A percentile compares a stretch with the other conserved stretches of the same genome.
These are phyloP conservation scores for Samia ricini DNA, from an alignment of 1,140 invertebrate species.

Conservation along the genomic window DNA sequence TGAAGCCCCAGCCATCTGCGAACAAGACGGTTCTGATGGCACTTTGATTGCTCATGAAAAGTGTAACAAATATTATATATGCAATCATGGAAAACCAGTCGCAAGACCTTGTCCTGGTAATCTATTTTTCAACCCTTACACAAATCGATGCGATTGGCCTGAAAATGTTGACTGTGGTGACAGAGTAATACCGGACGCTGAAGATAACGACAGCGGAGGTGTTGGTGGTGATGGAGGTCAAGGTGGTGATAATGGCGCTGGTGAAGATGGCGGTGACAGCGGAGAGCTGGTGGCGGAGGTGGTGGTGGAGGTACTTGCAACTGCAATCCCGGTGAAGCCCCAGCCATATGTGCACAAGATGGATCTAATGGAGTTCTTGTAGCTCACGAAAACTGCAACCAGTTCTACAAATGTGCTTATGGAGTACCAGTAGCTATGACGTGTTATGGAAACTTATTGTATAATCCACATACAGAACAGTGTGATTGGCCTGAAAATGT, in stretches of 20 bases:
- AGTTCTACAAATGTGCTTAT: slow-evolving; percentile 5
- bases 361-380: slow-evolving; percentile 5
- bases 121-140: slow-evolving; percentile 78
- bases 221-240: slow-evolving; percentile 5
- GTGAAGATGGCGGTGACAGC: neutral
- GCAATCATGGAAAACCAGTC: neutral
- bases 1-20: slow-evolving; percentile 27
- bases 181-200: slow-evolving; percentile 13
- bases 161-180: slow-evolving; percentile 62
- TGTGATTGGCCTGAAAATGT: slow-evolving; percentile 8
- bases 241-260: slow-evolving; percentile 2
- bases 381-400: slow-evolving; percentile 4
- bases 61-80: slow-evolving; percentile 36
- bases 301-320: slow-evolving; percentile 17
- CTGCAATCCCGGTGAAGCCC: slow-evolving; percentile 31
- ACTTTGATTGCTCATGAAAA: slow-evolving; percentile 37
- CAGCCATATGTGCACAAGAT: neutral
- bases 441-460: neutral
- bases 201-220: neutral
- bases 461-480: neutral
- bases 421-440: neutral
- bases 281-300: neutral
- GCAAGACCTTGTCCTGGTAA: slow-evolving; percentile 34
- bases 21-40: slow-evolving; percentile 26
- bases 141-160: slow-evolving; percentile 79